Percentiles rank a stretch among this genome's conserved stretches.
phyloP scores from a whole-genome alignment of 2,113 vertebrate genomes.

The Callipepla squamata region DNA sequence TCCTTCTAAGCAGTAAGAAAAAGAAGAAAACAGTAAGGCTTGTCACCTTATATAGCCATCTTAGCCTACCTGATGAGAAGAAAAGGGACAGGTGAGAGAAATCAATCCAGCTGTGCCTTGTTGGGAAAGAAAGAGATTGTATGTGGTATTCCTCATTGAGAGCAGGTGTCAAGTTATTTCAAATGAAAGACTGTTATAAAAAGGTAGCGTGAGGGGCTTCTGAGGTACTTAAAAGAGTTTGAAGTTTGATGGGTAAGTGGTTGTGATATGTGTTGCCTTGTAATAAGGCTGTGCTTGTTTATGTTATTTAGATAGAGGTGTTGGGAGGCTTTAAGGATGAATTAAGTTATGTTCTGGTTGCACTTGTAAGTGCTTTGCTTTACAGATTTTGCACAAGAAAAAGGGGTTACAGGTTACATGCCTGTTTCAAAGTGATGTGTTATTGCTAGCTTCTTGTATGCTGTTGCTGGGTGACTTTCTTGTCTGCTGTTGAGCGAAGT shows the following conservation, averaged over 20 bases:
- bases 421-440: not conserved
- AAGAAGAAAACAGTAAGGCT: not conserved
- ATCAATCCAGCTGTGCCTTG: not conserved
- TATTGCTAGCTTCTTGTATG: not conserved
- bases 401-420: not conserved
- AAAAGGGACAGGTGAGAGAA: not conserved
- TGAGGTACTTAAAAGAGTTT: not conserved
- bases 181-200: not conserved
- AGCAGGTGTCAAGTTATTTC: rapidly evolving
- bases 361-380: not conserved
- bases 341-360: not conserved
- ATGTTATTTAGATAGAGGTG: rapidly evolving
- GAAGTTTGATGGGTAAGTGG: not conserved
- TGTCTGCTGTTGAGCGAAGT: not conserved
- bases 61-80: not conserved
- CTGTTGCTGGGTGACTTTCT: not conserved
- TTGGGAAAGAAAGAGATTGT: not conserved
- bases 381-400: not conserved
- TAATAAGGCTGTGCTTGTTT: not conserved
- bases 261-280: not conserved
- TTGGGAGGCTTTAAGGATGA: not conserved
- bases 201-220: rapidly evolving
- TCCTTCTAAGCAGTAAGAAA: rapidly evolving
- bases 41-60: not conserved
- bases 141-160: not conserved